Evolutionary conservation across 2,113 vertebrate genomes (phyloP).

Genomic region (Tachuris rubrigastra): DNA sequence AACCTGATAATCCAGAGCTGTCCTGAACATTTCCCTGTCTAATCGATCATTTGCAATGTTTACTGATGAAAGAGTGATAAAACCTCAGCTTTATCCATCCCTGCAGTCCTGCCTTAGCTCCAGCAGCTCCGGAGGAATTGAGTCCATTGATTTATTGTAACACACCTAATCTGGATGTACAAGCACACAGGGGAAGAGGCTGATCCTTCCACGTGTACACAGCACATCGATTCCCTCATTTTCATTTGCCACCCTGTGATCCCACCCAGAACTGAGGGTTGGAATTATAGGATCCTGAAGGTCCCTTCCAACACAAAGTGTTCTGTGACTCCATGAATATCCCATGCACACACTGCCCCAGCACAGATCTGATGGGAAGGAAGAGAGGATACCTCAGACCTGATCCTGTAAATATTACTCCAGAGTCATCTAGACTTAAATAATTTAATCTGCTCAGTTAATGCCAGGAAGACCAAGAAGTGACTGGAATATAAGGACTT

Average conservation of each 20-base stretch:
- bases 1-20: background rate
- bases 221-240: background rate
- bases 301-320: background rate
- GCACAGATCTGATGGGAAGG: rapidly evolving
- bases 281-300: background rate
- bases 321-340: background rate
- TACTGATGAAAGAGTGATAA: constrained; percentile 12
- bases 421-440: background rate
- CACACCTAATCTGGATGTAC: constrained; percentile 6
- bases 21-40: constrained; percentile 5
- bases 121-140: background rate
- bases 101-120: background rate
- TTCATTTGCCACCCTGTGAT: background rate
- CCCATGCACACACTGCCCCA: rapidly evolving
- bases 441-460: background rate
- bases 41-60: constrained; percentile 30
- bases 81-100: constrained; percentile 9
- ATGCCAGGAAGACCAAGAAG: background rate
- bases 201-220: background rate
- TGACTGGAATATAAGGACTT: background rate
- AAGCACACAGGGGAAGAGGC: background rate
- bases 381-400: background rate
- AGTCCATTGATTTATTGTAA: constrained; percentile 18
- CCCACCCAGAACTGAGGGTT: background rate
- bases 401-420: background rate